These are phyloP conservation scores for Ormia ochracea DNA, from an alignment of 2,888 invertebrate genomes.

Conservation along the genomic window DNA sequence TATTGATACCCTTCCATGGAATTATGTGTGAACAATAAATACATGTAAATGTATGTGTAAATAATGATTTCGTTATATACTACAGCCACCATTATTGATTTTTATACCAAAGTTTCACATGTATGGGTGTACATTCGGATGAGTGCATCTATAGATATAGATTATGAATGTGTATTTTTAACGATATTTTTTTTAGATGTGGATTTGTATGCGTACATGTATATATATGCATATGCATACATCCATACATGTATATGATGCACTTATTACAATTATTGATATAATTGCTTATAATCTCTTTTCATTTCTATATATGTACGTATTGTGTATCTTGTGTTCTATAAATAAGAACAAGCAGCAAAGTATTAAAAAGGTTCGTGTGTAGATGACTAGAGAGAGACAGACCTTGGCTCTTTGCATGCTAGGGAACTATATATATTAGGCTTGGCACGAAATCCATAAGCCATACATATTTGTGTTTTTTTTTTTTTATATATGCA, in stretches of 20 bases:
- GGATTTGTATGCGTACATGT: neutral
- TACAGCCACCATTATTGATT: neutral
- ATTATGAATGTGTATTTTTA: too few species aligned
- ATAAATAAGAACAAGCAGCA: neutral
- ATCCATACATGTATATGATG: neutral
- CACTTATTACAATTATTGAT: constrained; percentile 19
- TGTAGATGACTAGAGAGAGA: neutral
- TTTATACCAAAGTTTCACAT: neutral
- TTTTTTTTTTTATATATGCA: too few species aligned
- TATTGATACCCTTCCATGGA: neutral
- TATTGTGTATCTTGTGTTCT: neutral
- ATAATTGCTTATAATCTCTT: constrained; percentile 37
- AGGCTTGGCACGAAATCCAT: constrained; percentile 29
- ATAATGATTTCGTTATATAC: neutral
- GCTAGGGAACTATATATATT: neutral
- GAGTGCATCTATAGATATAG: neutral
- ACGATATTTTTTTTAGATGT: too few species aligned
- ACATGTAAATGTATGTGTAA: neutral
- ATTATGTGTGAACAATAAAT: neutral
- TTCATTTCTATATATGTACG: neutral
- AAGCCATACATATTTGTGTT: too few species aligned
- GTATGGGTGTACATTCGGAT: neutral
- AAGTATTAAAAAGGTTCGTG: neutral
- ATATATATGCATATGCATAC: neutral
- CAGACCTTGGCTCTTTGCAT: constrained; percentile 5